Evolutionary conservation across 2,888 invertebrate species (phyloP).

Genomic region (Oithona nana): DNA sequence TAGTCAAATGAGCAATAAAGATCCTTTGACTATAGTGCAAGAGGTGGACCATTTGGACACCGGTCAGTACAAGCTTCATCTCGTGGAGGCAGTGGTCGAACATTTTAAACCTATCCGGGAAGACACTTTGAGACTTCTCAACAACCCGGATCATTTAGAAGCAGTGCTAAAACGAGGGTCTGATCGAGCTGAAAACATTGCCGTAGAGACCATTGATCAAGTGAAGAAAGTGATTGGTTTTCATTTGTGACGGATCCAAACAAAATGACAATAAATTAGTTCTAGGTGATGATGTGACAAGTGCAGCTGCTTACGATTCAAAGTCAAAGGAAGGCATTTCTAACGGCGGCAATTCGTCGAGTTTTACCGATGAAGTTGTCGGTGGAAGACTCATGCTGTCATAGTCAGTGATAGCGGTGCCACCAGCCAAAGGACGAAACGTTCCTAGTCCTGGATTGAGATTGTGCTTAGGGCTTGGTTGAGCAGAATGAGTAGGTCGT

Average conservation of each 20-base stretch:
- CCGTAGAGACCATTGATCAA: constrained; percentile 41
- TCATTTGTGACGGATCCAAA: constrained; percentile 17
- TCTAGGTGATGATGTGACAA: no score
- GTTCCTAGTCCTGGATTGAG: no score
- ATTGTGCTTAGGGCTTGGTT: no score
- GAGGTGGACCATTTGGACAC: constrained; percentile 48
- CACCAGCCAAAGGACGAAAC: no score
- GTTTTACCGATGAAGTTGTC: no score
- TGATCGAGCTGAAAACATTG: constrained; percentile 41
- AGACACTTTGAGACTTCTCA: constrained; percentile 37
- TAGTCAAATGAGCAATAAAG: constrained; percentile 46
- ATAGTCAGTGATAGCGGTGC: no score
- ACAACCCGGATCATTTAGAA: constrained; percentile 42
- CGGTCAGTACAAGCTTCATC: constrained; percentile 49
- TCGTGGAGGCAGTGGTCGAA: constrained; percentile 51
- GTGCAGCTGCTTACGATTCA: no score
- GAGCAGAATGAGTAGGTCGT: no score
- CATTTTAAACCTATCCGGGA: constrained; percentile 47
- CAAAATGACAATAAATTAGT: no score
- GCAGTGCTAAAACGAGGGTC: constrained; percentile 42
- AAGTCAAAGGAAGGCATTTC: no score
- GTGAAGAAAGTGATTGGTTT: constrained; percentile 42
- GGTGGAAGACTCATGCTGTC: no score
- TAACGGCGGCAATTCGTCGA: no score
- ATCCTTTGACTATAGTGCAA: constrained; percentile 45